Conservation (phyloP, 2,797 vertebrate genomes). For the Hafferia zeledoni region DNA sequence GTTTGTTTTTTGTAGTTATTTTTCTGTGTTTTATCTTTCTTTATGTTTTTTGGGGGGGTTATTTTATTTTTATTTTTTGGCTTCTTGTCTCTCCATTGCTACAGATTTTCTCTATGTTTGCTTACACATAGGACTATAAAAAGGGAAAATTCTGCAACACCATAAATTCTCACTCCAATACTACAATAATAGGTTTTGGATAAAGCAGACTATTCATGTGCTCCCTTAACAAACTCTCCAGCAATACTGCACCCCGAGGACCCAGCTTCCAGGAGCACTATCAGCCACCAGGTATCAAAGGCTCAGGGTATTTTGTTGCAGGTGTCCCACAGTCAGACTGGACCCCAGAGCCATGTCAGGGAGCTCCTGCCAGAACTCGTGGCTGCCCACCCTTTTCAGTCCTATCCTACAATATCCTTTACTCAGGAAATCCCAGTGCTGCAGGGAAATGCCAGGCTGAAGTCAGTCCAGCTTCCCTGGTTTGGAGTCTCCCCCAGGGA, state of each 20-base stretch:
- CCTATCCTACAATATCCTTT: not conserved
- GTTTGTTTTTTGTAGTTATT: rapidly evolving
- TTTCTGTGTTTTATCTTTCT: not conserved
- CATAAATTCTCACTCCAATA: not conserved
- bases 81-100: not conserved
- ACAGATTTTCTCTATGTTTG: not conserved
- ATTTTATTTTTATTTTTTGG: not conserved
- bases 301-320: rapidly evolving
- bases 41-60: not conserved
- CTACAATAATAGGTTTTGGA: not conserved
- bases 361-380: not conserved
- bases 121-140: rapidly evolving
- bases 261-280: rapidly evolving
- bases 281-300: not conserved
- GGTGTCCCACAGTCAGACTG: not conserved
- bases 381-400: not conserved
- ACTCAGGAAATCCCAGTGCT: not conserved
- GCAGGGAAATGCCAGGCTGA: not conserved
- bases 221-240: not conserved
- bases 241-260: rapidly evolving
- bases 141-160: not conserved
- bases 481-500: not conserved
- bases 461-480: not conserved
- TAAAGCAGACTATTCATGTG: not conserved
- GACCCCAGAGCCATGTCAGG: rapidly evolving